Conservation (phyloP, 2,888 invertebrate genomes). For the Papilio protenor region DNA sequence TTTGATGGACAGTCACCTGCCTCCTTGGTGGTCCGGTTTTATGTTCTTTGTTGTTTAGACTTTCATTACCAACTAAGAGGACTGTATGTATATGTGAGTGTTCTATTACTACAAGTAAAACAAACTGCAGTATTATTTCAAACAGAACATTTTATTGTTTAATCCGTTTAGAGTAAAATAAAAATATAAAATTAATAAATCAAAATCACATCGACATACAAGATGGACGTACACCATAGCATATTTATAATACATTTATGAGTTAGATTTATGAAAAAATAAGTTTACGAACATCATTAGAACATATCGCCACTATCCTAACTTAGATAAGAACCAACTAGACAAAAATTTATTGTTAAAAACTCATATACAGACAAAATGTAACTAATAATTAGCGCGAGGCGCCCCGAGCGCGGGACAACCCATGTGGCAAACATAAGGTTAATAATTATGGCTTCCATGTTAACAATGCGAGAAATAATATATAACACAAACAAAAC, state of each 20-base stretch:
- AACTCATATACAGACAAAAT: conserved; percentile 83
- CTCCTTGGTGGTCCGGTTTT: not conserved
- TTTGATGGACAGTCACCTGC: not conserved
- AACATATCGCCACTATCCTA: conserved; percentile 75
- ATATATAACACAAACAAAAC: conserved; percentile 83
- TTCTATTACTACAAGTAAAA: conserved; percentile 47
- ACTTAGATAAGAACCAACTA: conserved; percentile 79
- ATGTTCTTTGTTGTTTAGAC: not conserved
- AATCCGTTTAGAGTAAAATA: conserved; percentile 83
- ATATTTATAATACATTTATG: conserved; percentile 76
- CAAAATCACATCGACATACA: conserved; percentile 83
- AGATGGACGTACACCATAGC: conserved; percentile 83
- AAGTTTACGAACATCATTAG: conserved; percentile 66
- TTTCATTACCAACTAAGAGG: too few species aligned
- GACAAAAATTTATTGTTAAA: conserved; percentile 70
- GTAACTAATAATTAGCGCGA: conserved; percentile 64
- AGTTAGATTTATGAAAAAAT: conserved; percentile 73
- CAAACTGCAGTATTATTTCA: conserved; percentile 77
- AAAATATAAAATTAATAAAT: conserved; percentile 78
- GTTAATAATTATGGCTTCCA: conserved; percentile 58
- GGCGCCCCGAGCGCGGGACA: conserved; percentile 30
- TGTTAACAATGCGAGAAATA: conserved; percentile 76
- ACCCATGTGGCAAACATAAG: conserved; percentile 45
- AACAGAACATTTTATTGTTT: conserved; percentile 85
- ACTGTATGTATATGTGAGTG: conserved; percentile 1